phyloP scores from a whole-genome alignment of 2,888 invertebrate genomes.

The Coelogynopora nodosa region DNA sequence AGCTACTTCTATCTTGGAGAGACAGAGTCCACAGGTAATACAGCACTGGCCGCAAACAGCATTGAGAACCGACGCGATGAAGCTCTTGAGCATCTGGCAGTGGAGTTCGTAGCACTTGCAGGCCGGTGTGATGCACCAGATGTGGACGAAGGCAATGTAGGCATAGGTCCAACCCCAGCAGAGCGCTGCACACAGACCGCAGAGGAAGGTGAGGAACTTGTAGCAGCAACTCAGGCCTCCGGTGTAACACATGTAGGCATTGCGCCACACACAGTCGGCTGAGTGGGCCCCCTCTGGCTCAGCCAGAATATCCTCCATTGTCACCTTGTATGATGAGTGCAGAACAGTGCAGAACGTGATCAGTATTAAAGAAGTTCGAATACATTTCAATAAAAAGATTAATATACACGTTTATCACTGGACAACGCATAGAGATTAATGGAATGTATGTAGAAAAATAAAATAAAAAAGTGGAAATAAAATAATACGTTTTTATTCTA shows the following conservation, averaged over 20 bases:
- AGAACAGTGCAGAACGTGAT: no score
- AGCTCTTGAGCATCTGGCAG: not conserved
- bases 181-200: constrained; percentile 31
- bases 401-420: no score
- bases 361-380: no score
- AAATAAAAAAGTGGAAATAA: not conserved
- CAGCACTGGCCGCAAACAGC: constrained; percentile 33
- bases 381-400: no score
- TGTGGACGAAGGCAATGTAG: constrained; percentile 32
- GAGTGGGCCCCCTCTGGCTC: constrained; percentile 61
- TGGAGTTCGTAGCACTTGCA: constrained; percentile 62
- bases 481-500: no score
- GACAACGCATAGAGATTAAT: no score
- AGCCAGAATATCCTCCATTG: constrained; percentile 61
- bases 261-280: constrained; percentile 59
- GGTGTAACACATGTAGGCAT: constrained; percentile 36
- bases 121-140: constrained; percentile 36
- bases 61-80: constrained; percentile 14
- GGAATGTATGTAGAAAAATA: no score
- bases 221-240: constrained; percentile 15
- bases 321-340: constrained; percentile 54
- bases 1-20: constrained; percentile 18
- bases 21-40: constrained; percentile 34
- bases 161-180: constrained; percentile 32
- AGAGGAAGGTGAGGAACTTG: constrained; percentile 33